Evolutionary conservation across 2,888 invertebrate genomes (phyloP).

Genomic region (Elysia crispata): DNA sequence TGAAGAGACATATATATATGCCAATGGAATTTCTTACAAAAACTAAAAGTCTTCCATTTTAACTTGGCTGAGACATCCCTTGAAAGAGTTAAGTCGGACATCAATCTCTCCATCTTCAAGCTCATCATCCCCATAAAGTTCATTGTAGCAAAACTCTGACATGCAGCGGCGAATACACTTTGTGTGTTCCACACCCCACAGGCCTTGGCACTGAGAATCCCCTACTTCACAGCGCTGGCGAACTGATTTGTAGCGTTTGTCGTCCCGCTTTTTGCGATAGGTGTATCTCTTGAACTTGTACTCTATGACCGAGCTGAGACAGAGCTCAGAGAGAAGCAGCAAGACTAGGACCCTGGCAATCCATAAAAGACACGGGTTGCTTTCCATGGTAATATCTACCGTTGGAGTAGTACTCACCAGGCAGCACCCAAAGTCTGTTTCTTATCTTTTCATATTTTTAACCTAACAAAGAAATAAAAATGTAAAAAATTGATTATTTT

Average conservation of each 20-base stretch:
- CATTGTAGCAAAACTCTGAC: conserved; percentile 68
- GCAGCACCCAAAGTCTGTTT: no score
- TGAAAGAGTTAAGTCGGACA: conserved; percentile 73
- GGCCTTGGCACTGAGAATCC: conserved; percentile 63
- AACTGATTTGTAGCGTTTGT: conserved; percentile 67
- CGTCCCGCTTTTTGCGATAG: conserved; percentile 56
- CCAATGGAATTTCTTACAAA: not conserved
- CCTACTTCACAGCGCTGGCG: conserved; percentile 67
- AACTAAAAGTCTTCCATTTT: conserved; percentile 38
- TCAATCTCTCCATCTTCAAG: conserved; percentile 76
- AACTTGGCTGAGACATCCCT: conserved; percentile 71
- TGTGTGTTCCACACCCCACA: conserved; percentile 64
- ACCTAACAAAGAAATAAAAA: no score
- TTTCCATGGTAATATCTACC: no score
- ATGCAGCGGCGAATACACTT: conserved; percentile 71
- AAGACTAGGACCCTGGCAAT: no score
- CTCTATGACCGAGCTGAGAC: conserved; percentile 11
- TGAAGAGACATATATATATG: no score
- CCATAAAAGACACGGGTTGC: no score
- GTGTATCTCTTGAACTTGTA: conserved; percentile 52
- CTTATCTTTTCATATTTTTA: not conserved
- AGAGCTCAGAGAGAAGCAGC: no score
- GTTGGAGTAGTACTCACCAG: no score
- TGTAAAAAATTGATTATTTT: no score
- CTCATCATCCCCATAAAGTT: conserved; percentile 71